Conservation (phyloP, 2,797 vertebrate species). For the Gastrophryne carolinensis region DNA sequence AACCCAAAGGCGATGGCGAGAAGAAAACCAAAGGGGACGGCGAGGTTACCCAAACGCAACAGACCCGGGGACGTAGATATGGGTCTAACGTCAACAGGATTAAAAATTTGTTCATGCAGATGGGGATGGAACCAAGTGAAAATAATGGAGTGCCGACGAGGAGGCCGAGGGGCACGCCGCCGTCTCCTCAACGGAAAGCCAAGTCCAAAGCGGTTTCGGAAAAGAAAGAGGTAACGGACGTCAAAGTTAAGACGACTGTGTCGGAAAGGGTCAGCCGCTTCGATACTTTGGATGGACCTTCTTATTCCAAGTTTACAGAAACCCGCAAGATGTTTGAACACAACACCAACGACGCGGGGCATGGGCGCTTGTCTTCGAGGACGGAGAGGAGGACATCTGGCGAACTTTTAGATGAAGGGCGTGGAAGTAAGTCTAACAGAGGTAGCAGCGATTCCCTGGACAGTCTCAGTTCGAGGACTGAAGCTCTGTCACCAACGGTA, state of each 20-base stretch:
- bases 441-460: slow-evolving; percentile 95
- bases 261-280: slow-evolving; percentile 76
- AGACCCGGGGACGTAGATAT: slow-evolving; percentile 91
- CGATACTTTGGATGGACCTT: slow-evolving; percentile 72
- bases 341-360: slow-evolving; percentile 78
- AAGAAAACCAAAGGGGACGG: slow-evolving; percentile 78
- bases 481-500: slow-evolving; percentile 92
- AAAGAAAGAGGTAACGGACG: slow-evolving; percentile 82
- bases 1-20: slow-evolving; percentile 83
- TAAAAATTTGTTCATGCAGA: slow-evolving; percentile 99
- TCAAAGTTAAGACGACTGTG: slow-evolving; percentile 78
- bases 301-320: slow-evolving; percentile 89
- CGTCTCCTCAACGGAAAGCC: slow-evolving; percentile 81
- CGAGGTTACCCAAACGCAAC: slow-evolving; percentile 76
- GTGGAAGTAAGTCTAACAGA: slow-evolving; percentile 83
- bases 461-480: slow-evolving; percentile 91
- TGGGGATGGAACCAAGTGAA: slow-evolving; percentile 84
- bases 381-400: slow-evolving; percentile 81
- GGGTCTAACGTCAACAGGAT: slow-evolving; percentile 96
- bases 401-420: slow-evolving; percentile 88
- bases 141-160: slow-evolving; percentile 58
- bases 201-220: slow-evolving; percentile 90
- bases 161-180: slow-evolving; percentile 68
- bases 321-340: slow-evolving; percentile 94
- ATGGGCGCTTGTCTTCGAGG: slow-evolving; percentile 82